Evolutionary conservation across 2,797 vertebrate genomes (phyloP).

Genomic region (Myripristis jacobus): DNA sequence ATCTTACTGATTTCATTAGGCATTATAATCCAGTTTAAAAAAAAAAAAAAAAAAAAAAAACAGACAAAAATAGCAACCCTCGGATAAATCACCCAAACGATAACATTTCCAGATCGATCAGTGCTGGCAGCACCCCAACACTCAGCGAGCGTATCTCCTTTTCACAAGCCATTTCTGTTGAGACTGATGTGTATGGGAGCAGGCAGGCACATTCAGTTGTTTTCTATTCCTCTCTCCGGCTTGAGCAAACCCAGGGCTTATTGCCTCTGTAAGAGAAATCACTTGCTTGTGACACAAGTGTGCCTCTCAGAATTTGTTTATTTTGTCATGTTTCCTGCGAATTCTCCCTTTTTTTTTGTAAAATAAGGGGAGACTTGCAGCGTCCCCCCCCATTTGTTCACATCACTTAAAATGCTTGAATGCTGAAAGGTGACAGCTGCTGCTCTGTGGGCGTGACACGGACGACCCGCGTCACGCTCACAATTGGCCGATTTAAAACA

Average conservation of each 20-base stretch:
- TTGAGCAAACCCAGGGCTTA: conserved; percentile 42
- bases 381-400: conserved; percentile 17
- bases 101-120: conserved; percentile 74
- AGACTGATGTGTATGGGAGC: conserved; percentile 61
- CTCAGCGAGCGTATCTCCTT: conserved; percentile 56
- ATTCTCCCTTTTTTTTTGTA: conserved; percentile 14
- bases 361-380: conserved; percentile 21
- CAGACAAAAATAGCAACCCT: conserved; percentile 67
- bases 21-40: conserved; percentile 15
- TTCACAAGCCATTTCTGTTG: conserved; percentile 66
- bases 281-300: conserved; percentile 43
- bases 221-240: conserved; percentile 53
- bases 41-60: conserved; percentile 32
- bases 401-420: conserved; percentile 29
- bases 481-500: not conserved
- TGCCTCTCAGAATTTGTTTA: conserved; percentile 45
- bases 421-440: conserved; percentile 50
- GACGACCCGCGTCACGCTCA: not conserved
- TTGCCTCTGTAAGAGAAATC: conserved; percentile 54
- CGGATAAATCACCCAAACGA: conserved; percentile 66
- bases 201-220: conserved; percentile 62
- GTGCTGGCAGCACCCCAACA: conserved; percentile 63
- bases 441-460: conserved; percentile 15
- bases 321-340: conserved; percentile 36
- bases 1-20: conserved; percentile 66